These are phyloP conservation scores for Psylliodes chrysocephalus DNA, from an alignment of 2,888 invertebrate species.

Conservation along the genomic window DNA sequence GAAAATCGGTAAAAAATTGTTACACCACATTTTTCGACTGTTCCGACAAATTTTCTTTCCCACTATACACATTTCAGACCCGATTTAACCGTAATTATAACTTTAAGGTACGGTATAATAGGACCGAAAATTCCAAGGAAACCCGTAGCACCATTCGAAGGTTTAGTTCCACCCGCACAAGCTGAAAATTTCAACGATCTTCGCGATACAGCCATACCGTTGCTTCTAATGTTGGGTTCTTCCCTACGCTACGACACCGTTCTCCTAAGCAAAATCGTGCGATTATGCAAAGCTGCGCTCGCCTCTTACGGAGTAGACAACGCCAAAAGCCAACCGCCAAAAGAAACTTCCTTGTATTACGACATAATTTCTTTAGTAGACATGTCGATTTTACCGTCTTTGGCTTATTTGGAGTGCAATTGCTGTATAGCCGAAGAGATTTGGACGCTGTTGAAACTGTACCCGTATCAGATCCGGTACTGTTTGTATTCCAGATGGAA, in stretches of 20 bases:
- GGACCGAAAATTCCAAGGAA: conserved; percentile 76
- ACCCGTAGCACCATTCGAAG: conserved; percentile 66
- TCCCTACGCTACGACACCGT: conserved; percentile 88
- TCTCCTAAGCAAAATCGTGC: conserved; percentile 86
- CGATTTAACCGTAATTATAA: too few species aligned
- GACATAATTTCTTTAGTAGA: conserved; percentile 89
- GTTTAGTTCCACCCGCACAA: conserved; percentile 71
- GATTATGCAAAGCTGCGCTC: conserved; percentile 64
- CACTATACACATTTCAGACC: too few species aligned
- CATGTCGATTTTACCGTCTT: conserved; percentile 87
- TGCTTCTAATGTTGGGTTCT: conserved; percentile 87
- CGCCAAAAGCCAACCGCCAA: conserved; percentile 50
- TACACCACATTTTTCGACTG: too few species aligned
- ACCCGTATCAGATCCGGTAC: conserved; percentile 79
- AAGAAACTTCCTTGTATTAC: conserved; percentile 75
- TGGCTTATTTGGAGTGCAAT: conserved; percentile 93
- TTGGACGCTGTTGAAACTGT: conserved; percentile 88
- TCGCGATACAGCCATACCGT: conserved; percentile 82
- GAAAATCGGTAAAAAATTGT: too few species aligned
- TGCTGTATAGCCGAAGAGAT: conserved; percentile 97
- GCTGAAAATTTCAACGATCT: conserved; percentile 80
- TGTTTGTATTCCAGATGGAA: conserved; percentile 97
- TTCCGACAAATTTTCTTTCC: too few species aligned
- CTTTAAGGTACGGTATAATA: conserved; percentile 75
- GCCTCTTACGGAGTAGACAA: conserved; percentile 56